A percentile compares a stretch with the other conserved stretches of the same genome.
These are phyloP conservation scores for Loris lydekkerianus DNA, from an alignment of 2,797 vertebrate species.

Conservation along the genomic window DNA sequence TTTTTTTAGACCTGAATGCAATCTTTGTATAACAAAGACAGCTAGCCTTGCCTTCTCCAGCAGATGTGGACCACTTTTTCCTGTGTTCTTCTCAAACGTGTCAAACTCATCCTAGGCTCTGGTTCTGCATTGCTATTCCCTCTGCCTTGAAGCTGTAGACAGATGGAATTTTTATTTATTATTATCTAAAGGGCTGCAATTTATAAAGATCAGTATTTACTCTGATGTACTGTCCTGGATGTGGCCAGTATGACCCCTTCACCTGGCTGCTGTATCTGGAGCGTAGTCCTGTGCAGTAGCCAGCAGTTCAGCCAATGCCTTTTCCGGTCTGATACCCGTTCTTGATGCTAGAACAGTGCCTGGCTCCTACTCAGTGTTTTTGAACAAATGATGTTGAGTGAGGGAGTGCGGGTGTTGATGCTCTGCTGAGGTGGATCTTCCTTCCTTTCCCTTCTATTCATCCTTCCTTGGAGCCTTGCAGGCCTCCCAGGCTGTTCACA, in stretches of 20 bases:
- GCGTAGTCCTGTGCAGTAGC: neutral
- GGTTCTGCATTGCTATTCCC: too few relatives aligned
- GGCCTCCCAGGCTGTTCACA: neutral
- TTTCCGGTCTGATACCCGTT: neutral
- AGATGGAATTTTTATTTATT: neutral
- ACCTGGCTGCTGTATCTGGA: neutral
- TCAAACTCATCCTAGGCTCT: neutral
- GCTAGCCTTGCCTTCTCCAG: neutral
- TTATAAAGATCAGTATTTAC: neutral
- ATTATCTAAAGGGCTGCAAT: neutral
- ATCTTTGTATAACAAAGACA: too few relatives aligned
- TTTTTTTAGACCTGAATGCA: neutral
- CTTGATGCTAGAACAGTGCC: accelerated
- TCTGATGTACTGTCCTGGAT: neutral
- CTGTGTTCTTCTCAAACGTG: neutral
- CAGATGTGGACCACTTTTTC: too few relatives aligned
- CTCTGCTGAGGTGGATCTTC: accelerated
- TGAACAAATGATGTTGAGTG: neutral
- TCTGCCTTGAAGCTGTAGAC: too few relatives aligned
- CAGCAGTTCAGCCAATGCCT: accelerated
- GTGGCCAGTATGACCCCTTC: neutral
- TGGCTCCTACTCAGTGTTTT: too few relatives aligned
- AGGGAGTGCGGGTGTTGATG: accelerated
- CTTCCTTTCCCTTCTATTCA: neutral
- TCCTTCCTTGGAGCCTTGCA: neutral